phyloP scores from a whole-genome alignment of 2,113 vertebrate species.

The Apaloderma vittatum region DNA sequence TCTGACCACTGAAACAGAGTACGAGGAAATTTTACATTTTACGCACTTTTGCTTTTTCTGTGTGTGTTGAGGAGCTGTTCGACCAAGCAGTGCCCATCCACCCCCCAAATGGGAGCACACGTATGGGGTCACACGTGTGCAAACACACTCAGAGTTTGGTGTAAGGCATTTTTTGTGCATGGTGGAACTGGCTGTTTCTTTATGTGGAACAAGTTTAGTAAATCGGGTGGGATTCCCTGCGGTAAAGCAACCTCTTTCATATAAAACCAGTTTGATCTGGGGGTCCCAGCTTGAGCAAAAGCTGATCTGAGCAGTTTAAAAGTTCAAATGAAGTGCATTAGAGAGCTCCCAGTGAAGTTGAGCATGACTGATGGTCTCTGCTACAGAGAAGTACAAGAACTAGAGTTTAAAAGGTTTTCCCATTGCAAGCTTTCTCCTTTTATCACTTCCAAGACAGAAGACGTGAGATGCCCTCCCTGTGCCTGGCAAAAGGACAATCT shows the following conservation, averaged over 20 bases:
- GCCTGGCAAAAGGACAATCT: neutral
- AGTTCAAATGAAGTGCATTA: neutral
- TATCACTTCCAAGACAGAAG: neutral
- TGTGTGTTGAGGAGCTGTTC: neutral
- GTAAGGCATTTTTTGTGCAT: neutral
- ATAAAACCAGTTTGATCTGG: neutral
- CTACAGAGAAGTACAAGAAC: neutral
- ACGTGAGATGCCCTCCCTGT: neutral
- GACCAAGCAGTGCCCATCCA: neutral
- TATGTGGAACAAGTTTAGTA: neutral
- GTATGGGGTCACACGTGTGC: accelerated
- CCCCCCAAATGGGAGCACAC: accelerated
- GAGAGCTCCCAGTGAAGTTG: neutral
- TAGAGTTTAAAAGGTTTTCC: neutral
- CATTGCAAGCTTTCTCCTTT: neutral
- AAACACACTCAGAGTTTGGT: neutral
- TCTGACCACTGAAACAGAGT: neutral
- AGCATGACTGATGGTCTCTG: neutral
- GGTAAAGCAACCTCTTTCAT: neutral
- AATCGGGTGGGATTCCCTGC: neutral
- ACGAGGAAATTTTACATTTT: neutral
- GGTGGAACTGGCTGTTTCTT: neutral
- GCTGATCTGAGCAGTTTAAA: neutral
- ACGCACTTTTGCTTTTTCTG: accelerated
- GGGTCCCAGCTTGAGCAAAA: neutral